These are phyloP conservation scores for Heliconius ethilla DNA, from an alignment of 2,888 invertebrate genomes.

Conservation along the genomic window DNA sequence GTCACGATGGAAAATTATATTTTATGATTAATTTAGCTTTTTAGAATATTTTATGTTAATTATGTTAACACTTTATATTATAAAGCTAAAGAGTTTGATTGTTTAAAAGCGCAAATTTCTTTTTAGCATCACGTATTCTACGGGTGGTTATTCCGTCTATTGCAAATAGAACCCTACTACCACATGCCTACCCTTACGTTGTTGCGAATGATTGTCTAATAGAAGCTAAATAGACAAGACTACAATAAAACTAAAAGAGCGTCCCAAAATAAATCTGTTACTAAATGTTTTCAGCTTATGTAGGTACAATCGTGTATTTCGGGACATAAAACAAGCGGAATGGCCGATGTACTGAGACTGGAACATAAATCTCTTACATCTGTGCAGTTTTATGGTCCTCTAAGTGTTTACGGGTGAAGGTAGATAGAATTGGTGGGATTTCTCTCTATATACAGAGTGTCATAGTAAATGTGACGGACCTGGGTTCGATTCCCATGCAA, in stretches of 20 bases:
- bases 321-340: constrained; percentile 33
- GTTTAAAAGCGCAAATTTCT: no score
- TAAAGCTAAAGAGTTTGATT: no score
- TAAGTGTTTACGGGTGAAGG: constrained; percentile 37
- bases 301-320: constrained; percentile 22
- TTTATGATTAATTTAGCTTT: no score
- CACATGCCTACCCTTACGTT: no score
- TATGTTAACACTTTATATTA: no score
- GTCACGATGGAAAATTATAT: no score
- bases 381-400: constrained; percentile 40
- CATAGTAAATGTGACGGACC: not conserved
- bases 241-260: not conserved
- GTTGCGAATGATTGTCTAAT: no score
- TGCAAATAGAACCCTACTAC: no score
- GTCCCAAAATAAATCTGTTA: not conserved
- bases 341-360: constrained; percentile 25
- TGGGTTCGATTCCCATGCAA: not conserved
- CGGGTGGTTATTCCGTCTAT: no score
- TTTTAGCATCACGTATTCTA: no score
- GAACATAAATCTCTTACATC: constrained; percentile 36
- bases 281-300: constrained; percentile 21
- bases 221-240: not conserved
- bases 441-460: not conserved
- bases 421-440: constrained; percentile 8
- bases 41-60: no score